Percentiles rank a stretch among this genome's conserved stretches.
Conservation (phyloP, 2,888 invertebrate genomes). For the Himalopsyche japonica region DNA sequence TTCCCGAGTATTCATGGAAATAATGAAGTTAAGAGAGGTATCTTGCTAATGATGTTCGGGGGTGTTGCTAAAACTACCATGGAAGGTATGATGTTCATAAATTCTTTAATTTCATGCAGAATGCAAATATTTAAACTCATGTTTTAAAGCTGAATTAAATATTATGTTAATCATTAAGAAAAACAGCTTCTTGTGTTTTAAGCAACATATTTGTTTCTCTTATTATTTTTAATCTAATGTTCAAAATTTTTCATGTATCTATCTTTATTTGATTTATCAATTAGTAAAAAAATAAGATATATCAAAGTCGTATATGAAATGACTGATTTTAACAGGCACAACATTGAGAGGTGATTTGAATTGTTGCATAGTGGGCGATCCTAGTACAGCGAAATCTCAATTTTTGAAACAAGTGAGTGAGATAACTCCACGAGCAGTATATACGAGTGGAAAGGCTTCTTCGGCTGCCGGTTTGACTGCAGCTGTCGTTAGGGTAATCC, state of each 20-base stretch:
- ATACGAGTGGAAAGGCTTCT: constrained; percentile 98
- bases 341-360: constrained; percentile 95
- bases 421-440: constrained; percentile 94
- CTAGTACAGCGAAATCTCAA: constrained; percentile 98
- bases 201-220: too few species aligned
- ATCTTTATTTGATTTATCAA: too few species aligned
- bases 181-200: too few species aligned
- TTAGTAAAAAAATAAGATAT: too few species aligned
- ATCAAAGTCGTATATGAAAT: neutral
- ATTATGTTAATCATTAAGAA: too few species aligned
- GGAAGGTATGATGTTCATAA: constrained; percentile 63
- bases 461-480: constrained; percentile 98
- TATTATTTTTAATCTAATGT: too few species aligned
- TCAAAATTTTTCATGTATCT: too few species aligned
- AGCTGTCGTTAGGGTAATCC: constrained; percentile 80
- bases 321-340: constrained; percentile 61
- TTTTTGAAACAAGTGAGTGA: constrained; percentile 92
- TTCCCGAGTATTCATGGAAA: constrained; percentile 97
- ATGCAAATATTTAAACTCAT: neutral
- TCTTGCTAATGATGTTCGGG: constrained; percentile 94
- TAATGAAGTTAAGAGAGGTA: constrained; percentile 92
- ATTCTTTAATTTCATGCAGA: constrained; percentile 42
- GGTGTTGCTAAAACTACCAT: constrained; percentile 94
- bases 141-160: neutral
- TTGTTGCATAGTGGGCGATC: constrained; percentile 97